Base-by-base conservation (phyloP, 2,797 vertebrate species). In the Triplophysa bombifrons region DNA sequence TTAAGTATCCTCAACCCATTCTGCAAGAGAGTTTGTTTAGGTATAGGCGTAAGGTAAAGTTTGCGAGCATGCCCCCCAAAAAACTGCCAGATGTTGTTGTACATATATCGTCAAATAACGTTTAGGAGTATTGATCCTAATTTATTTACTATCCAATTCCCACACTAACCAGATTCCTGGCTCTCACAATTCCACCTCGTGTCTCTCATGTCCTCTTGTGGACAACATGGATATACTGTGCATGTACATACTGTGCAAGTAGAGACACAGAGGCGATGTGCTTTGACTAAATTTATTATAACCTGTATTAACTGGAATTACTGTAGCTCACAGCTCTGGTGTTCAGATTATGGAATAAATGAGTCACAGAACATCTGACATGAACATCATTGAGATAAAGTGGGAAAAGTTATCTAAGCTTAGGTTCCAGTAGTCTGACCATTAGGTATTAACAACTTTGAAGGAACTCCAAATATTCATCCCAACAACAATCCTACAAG, bases 201-300 rank as follows among this genome's bases (percentile, higher is more conserved):
- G 50, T 67, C 50, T 66, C 74, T 76, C 3, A 14, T 76, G 63
- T 44, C 34, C 63, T 66, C 50, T 76, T 76, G 74, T 66, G 74
- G 74, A 66, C 50, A 58, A 64, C 3, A n/a, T 0, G 58, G 25
- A 69, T 61, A 50, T 22, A 61, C 25, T 68, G 27, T 6, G 6
- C 14, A 12, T 67, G 38, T 44, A 16, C 38, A 27, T 58, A 41
- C 38, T 44, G 22, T 4, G 46, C 34, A 41, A 34, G 17, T 30
- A 41, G 34, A 41, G 9, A 41, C 27, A n/a, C 30, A 6, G 3
- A 41, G 14, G 11, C 16, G 30, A 38, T 10, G 4, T 41, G 19
- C 17, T n/a, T n/a, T 65, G 25, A 56, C 51, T 66, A 58, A 58
- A 68, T 67, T 30, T 58, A 76, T 58, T 17, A 68, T 19, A 76